Conservation (phyloP, 2,888 invertebrate species). For the Calameuta filiformis region DNA sequence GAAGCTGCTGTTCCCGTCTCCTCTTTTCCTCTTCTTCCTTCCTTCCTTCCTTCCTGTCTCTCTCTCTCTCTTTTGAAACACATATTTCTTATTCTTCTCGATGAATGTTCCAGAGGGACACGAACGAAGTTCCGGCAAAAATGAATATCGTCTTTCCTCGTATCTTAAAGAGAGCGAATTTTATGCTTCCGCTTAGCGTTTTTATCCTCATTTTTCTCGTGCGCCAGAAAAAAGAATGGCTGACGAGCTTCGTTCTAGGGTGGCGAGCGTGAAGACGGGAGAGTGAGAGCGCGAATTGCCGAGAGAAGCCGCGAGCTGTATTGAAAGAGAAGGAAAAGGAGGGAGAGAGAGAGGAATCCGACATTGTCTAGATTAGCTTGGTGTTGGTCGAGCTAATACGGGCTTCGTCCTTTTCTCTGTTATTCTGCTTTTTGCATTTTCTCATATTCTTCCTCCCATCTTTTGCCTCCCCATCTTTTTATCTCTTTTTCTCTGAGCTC, state of each 20-base stretch:
- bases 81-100: background rate
- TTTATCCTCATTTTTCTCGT: background rate
- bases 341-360: background rate
- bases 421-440: background rate
- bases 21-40: background rate
- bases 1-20: background rate
- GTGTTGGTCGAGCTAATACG: background rate
- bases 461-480: background rate
- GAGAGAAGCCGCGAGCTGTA: background rate
- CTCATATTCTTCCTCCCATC: background rate
- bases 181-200: conserved; percentile 5
- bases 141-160: conserved; percentile 12
- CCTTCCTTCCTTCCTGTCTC: too few species aligned
- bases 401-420: background rate
- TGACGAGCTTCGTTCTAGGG: background rate
- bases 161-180: background rate
- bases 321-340: background rate
- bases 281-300: background rate
- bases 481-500: background rate
- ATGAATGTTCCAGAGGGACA: background rate
- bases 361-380: background rate
- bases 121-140: conserved; percentile 13
- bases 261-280: background rate
- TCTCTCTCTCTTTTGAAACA: background rate
- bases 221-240: background rate